These are phyloP conservation scores for Polydrusus tereticollis DNA, from an alignment of 2,888 invertebrate genomes.

Conservation along the genomic window DNA sequence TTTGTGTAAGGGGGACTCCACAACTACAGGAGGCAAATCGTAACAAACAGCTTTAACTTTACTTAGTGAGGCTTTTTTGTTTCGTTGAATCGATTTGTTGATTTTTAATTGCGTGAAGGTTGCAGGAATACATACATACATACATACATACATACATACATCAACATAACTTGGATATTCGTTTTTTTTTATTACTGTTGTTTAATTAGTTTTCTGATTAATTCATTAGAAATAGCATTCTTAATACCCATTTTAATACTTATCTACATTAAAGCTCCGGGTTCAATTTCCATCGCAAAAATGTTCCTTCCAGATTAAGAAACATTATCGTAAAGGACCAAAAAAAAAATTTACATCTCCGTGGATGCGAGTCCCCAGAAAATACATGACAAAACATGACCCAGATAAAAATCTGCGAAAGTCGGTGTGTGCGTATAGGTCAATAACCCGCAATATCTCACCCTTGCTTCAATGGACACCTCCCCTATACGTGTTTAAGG, in stretches of 20 bases:
- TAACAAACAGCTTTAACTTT: conserved; percentile 27
- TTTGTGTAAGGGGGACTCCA: conserved; percentile 19
- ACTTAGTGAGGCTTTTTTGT: conserved; percentile 17
- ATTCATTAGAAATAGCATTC: too few species aligned
- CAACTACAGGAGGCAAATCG: conserved; percentile 20
- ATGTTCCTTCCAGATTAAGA: background rate
- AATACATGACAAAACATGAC: conserved; percentile 52
- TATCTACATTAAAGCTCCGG: background rate
- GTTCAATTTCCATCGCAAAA: background rate
- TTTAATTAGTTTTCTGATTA: too few species aligned
- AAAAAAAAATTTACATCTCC: conserved; percentile 35
- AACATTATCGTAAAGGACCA: background rate
- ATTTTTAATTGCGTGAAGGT: too few species aligned
- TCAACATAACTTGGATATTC: too few species aligned
- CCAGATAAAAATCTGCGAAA: conserved; percentile 53
- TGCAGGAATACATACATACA: too few species aligned
- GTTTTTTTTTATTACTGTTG: too few species aligned
- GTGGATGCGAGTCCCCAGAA: conserved; percentile 22
- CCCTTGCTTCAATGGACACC: conserved; percentile 42
- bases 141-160: too few species aligned
- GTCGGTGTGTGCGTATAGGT: conserved; percentile 43
- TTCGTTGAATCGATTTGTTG: too few species aligned
- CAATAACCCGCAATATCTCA: conserved; percentile 47
- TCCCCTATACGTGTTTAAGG: conserved; percentile 45
- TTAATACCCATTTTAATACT: too few species aligned